Evolutionary conservation across 2,888 invertebrate species (phyloP).

Genomic region (Cheilosia grossa): DNA sequence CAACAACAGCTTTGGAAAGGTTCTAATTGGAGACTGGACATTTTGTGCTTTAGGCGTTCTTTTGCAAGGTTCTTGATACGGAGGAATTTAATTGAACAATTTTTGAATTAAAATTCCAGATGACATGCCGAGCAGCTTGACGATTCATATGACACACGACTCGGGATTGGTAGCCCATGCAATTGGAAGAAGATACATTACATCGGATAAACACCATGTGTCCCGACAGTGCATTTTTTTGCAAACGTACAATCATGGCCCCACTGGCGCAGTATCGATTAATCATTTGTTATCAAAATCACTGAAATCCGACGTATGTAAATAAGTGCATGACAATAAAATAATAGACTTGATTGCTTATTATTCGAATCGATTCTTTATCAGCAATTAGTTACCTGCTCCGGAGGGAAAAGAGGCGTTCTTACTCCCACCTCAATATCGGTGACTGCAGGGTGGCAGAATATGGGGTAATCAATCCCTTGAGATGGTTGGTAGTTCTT

Average conservation of each 20-base stretch:
- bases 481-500: too few relatives aligned
- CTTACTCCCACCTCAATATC: too few relatives aligned
- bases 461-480: too few relatives aligned
- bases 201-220: background rate
- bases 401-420: too few relatives aligned
- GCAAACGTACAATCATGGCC: background rate
- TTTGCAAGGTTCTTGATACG: background rate
- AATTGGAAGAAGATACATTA: background rate
- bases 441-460: too few relatives aligned
- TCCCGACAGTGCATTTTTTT: background rate
- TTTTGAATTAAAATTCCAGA: background rate
- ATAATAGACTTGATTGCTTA: too few relatives aligned
- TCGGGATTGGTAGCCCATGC: background rate
- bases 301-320: too few relatives aligned
- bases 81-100: constrained; percentile 13
- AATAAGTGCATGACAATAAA: too few relatives aligned
- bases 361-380: too few relatives aligned
- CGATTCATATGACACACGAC: constrained; percentile 6
- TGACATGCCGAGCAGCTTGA: constrained; percentile 9
- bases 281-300: background rate
- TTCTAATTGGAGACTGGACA: constrained; percentile 84
- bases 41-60: constrained; percentile 34
- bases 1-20: constrained; percentile 86
- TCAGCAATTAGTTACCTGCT: too few relatives aligned
- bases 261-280: background rate